Evolutionary conservation across 1,140 invertebrate species (phyloP).

Genomic region (Cotesia typhae): DNA sequence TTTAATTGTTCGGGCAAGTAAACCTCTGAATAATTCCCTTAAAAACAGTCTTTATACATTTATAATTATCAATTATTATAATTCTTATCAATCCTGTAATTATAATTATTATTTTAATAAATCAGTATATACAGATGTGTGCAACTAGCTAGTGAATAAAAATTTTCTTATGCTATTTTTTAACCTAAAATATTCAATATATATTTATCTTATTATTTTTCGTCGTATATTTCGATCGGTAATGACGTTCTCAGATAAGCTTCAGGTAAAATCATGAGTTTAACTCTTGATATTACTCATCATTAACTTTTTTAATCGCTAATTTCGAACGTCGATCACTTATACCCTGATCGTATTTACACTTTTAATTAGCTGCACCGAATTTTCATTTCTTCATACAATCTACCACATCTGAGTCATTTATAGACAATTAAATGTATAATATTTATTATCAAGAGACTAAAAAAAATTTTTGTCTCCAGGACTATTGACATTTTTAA

Average conservation of each 20-base stretch:
- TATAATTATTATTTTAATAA: constrained; percentile 42
- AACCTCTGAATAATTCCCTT: constrained; percentile 45
- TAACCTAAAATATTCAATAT: neutral
- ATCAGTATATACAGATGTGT: constrained; percentile 62
- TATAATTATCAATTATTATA: constrained; percentile 52
- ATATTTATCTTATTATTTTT: constrained; percentile 27
- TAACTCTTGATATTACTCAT: constrained; percentile 22
- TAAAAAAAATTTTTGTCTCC: too few species aligned
- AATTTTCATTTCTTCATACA: neutral
- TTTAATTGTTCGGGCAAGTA: constrained; percentile 29
- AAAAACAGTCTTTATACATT: constrained; percentile 65
- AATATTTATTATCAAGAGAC: too few species aligned
- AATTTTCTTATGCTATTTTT: constrained; percentile 43
- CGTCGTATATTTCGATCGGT: constrained; percentile 34
- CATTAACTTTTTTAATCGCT: constrained; percentile 15
- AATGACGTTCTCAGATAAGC: constrained; percentile 15
- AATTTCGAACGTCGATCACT: constrained; percentile 43
- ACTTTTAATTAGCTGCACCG: constrained; percentile 30
- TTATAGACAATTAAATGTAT: too few species aligned
- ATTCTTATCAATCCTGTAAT: too few species aligned
- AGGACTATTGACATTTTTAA: too few species aligned
- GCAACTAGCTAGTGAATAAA: constrained; percentile 58
- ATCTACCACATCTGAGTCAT: too few species aligned
- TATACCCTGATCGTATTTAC: constrained; percentile 61
- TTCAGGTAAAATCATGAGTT: constrained; percentile 19